Base-by-base conservation (phyloP, 2,797 vertebrate species). In the Rhinogobio ventralis region DNA sequence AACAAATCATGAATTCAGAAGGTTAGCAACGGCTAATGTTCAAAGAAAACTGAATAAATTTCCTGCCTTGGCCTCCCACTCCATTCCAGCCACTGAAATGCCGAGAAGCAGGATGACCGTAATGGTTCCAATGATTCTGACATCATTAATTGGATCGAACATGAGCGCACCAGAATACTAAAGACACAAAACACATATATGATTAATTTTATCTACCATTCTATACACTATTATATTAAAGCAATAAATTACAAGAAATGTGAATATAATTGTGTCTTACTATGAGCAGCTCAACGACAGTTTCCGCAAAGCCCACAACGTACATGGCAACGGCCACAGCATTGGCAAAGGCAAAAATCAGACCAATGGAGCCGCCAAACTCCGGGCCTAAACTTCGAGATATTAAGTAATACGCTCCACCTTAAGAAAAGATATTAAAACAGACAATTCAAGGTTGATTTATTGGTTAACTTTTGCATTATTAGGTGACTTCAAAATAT, bases 261-360 rank as follows among this genome's bases (percentile, higher is more conserved):
- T 8, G 60, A 80, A 19, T 28, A 5, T 23, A 17, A 55, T 1
- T 13, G 19, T 0, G 25, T 28, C 33, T 88, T 96, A 99, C 98
- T 81, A 89, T 86, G 10, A 99, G 97, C 51, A 99, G 93, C 78
- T 98, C 95, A 46, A 96, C 97, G 51, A 99, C 96, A 0, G 98
- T 99, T 90, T 99, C 98, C 66, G 98, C 96, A 87, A 99, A 99
- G 87, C 98, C 98, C 89, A 99, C 98, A 73, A 99, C 98, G 69
- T 99, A 99, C 98, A 99, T 99, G 89, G 98, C 97, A 45, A 99
- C 98, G 15, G 98, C 98, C 86, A 99, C 98, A 14, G 98, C 98
- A 82, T 99, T 99, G 87, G 98, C 98, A 88, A 99, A 99, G 74
- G 98, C 97, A 85, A 99, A 99, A 80, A 99, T 99, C 8, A 99